These are phyloP conservation scores for Carcinoscorpius rotundicauda DNA, from an alignment of 1,140 invertebrate genomes.

Conservation along the genomic window DNA sequence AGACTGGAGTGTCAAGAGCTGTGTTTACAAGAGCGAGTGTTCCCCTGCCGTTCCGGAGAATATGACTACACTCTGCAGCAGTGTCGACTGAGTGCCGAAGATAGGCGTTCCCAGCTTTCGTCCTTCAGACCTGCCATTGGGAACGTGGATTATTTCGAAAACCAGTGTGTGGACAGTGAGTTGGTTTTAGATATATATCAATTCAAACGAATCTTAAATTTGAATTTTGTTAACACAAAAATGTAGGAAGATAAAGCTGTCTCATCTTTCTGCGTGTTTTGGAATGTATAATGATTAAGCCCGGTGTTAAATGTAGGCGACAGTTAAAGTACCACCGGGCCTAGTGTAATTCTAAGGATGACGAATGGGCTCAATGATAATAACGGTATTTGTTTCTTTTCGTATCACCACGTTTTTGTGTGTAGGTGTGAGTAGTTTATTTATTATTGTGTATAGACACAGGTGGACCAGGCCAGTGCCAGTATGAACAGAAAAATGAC, in stretches of 20 bases:
- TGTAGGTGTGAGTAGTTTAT: too few relatives aligned
- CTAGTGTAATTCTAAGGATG: too few relatives aligned
- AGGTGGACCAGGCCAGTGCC: constrained; percentile 30
- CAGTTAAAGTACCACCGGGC: too few relatives aligned
- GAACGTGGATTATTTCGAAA: constrained; percentile 40
- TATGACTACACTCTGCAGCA: constrained; percentile 36
- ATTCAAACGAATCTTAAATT: too few relatives aligned
- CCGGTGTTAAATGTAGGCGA: background rate
- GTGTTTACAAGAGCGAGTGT: constrained; percentile 38
- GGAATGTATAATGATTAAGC: background rate
- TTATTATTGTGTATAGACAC: too few relatives aligned
- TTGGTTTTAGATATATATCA: constrained; percentile 1
- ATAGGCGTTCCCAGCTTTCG: constrained; percentile 32
- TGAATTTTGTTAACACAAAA: too few relatives aligned
- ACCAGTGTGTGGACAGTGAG: constrained; percentile 36
- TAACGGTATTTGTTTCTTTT: too few relatives aligned
- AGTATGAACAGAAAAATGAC: constrained; percentile 24
- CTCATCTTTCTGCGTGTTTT: background rate
- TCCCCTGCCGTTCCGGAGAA: constrained; percentile 40
- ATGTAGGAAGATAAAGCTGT: background rate
- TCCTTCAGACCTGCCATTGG: constrained; percentile 33
- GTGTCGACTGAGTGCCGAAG: constrained; percentile 36
- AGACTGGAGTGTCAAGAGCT: constrained; percentile 38
- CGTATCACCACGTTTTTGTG: too few relatives aligned
- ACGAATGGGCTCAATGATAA: too few relatives aligned